Evolutionary conservation across 2,113 vertebrate genomes (phyloP).

Genomic region (Melanerpes aurifrons): DNA sequence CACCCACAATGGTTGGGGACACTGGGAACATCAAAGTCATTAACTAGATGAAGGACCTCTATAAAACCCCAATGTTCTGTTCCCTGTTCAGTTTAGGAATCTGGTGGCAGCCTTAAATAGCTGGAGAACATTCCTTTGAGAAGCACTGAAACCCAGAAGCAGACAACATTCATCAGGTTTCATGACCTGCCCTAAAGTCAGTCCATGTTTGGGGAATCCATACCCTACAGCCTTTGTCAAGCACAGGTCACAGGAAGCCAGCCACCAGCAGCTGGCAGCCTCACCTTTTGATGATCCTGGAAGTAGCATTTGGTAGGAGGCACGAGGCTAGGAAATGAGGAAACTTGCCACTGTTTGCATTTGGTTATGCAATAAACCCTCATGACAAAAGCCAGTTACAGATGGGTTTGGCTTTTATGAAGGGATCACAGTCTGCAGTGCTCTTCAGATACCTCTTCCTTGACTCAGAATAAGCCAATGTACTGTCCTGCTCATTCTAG

Average conservation of each 20-base stretch:
- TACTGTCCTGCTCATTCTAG: background rate
- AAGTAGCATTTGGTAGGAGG: background rate
- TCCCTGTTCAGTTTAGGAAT: background rate
- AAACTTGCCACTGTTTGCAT: background rate
- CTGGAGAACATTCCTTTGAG: background rate
- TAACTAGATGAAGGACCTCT: background rate
- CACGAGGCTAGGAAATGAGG: background rate
- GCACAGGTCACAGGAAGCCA: background rate
- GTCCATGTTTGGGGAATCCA: background rate
- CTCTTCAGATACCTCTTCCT: background rate
- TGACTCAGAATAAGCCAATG: background rate
- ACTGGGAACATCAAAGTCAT: slow-evolving; percentile 75
- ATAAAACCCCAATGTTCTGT: background rate
- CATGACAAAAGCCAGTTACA: background rate
- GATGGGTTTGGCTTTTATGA: slow-evolving; percentile 1
- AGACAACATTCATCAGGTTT: background rate
- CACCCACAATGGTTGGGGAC: slow-evolving; percentile 88
- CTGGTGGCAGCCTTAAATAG: background rate
- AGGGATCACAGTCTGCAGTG: background rate
- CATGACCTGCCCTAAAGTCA: background rate
- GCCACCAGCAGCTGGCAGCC: background rate
- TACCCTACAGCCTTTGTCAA: background rate
- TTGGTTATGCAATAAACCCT: background rate
- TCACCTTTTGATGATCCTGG: background rate
- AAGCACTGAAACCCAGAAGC: background rate